Evolutionary conservation across 2,888 invertebrate species (phyloP), one percentile per base, ranked within the genome.

Genomic region (Cephus runcator): DNA sequence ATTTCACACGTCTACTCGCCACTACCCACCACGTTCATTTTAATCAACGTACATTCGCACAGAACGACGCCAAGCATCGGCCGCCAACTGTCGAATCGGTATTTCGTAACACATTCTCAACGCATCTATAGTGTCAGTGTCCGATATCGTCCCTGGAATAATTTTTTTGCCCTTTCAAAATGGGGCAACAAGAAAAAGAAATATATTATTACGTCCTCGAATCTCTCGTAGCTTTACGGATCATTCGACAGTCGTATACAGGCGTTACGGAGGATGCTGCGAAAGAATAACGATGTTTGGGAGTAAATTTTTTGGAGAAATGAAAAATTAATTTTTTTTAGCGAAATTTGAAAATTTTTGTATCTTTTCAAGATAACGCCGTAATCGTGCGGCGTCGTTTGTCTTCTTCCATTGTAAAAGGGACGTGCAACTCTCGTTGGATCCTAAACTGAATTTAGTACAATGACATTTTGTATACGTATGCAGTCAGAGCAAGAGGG

Each of bases 1-100:
- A 79, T 79, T 76, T 79, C 77, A 76, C 80, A 77, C 80, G 77
- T 79, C 79, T 77, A 68, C 69, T 75, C 79, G 75, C 56, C 56
- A 56, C 56, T 56, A 56, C 56, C 56, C 56, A 56, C 56, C 56
- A 56, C 56, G 56, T 56, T 56, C 56, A 56, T 77, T 76, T 76
- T 74, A 81, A 79, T 76, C 77, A 80, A 76, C 77, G 78, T 76
- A 79, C 75, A 78, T 75, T 76, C 78, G 56, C 36, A 78, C 76
- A 69, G 69, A 71, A 75, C 40, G 73, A 80, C 30, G 40, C n/a
- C 75, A 34, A 31, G 56, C 69, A 69, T 75, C 34, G 69, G 69
- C 33, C 56, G 69, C 34, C 33, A 75, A 71, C 77, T 71, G 75
- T 75, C 71, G 73, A 75, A 78, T 78, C 75, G 75, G 75, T 75